Base-by-base conservation (phyloP, 2,888 invertebrate species). In the Eupithecia dodoneata region DNA sequence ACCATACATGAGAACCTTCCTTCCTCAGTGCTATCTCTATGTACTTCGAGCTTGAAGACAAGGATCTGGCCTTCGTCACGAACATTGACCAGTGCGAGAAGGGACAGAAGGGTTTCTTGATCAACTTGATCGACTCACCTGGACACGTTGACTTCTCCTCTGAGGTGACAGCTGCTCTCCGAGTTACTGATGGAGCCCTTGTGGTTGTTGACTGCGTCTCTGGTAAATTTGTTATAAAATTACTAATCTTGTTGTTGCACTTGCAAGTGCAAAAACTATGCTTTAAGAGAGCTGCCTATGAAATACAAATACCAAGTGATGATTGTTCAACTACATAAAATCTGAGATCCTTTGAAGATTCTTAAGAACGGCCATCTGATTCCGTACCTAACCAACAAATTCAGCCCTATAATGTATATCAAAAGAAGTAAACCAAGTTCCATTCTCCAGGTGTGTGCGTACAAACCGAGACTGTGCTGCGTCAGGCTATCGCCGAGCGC, bases 91-190 rank as follows among this genome's bases (percentile, higher is more conserved):
- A 99, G 94, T 97, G 98, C 89, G 99, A 99, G 89, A 98, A 98
- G 96, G 97, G 96, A 52, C 97, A 97, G 85, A 98, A 97, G 94
- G 99, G 99, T 95, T 99, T 99, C 97, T 97, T 99, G 95, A 99
- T 99, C 96, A 99, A 99, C 95, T 96, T 99, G 95, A 99, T 99
- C 87, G 99, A 99, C 95, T 99, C 99, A 41, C 99, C 99, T 85
- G 99, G 99, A 84, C 99, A 99, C 97, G 99, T 99, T 90, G 99
- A 99, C 95, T 99, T 99, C 96, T 99, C 99, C 4, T 99, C 99
- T 83, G 99, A 99, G 96, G 99, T 99, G 84, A 99, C 99, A 75
- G 99, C 99, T 88, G 99, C 99, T 85, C 97, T 99, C 83, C 99
- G 99, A 96, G 99, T 99, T 72, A 99, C 99, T 89, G 99, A 99